phyloP scores from a whole-genome alignment of 37 sponge, comb jelly and placozoan genomes.

The Eunapius fragilis region DNA sequence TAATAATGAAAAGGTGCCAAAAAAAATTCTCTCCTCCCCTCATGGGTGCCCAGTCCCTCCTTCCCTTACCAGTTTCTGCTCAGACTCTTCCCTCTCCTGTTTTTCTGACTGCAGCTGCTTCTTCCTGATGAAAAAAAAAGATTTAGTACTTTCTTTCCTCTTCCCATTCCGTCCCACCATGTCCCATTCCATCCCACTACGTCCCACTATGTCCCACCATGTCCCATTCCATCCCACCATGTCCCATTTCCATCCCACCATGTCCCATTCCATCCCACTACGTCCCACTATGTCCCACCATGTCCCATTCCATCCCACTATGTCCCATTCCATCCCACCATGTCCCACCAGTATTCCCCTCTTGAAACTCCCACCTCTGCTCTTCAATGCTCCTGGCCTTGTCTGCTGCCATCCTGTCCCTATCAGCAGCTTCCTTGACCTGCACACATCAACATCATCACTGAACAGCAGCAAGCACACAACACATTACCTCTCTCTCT shows the following conservation, averaged over 20 bases:
- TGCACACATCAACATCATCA: neutral
- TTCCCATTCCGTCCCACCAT: neutral
- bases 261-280: too few relatives aligned
- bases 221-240: too few relatives aligned
- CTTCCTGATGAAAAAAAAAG: slow-evolving; percentile 10
- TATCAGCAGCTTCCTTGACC: slow-evolving; percentile 9
- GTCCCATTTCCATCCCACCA: too few relatives aligned
- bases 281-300: too few relatives aligned
- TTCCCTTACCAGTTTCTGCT: slow-evolving; percentile 44
- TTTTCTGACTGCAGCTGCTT: slow-evolving; percentile 17
- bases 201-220: too few relatives aligned
- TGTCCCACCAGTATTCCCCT: too few relatives aligned
- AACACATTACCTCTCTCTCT: slow-evolving; percentile 51
- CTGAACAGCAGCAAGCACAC: neutral
- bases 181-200: neutral
- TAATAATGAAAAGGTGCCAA: neutral
- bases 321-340: slow-evolving; percentile 1
- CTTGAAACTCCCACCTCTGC: slow-evolving; percentile 81
- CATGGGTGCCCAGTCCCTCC: too few relatives aligned
- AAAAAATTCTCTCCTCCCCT: too few relatives aligned
- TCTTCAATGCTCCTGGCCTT: slow-evolving; percentile 50
- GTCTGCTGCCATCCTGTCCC: slow-evolving; percentile 53
- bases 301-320: too few relatives aligned
- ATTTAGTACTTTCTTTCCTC: neutral
- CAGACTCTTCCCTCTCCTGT: slow-evolving; percentile 41